Evolutionary conservation across 2,797 vertebrate genomes (phyloP).

Genomic region (Alcedo atthis): DNA sequence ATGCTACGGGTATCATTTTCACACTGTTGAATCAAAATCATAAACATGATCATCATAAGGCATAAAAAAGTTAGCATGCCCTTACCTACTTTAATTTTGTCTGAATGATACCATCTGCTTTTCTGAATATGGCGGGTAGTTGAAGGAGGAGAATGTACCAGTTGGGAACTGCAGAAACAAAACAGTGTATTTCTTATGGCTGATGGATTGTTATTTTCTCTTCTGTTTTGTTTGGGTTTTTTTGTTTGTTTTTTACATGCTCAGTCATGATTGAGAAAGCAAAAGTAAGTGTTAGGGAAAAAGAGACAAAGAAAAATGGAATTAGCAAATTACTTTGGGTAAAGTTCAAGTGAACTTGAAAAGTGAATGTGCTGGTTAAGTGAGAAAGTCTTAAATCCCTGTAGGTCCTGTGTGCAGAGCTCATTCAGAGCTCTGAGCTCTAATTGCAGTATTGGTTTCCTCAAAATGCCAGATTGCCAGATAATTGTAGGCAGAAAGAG

Average conservation of each 20-base stretch:
- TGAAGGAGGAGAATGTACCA: constrained; percentile 2
- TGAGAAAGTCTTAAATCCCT: background rate
- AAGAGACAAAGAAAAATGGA: background rate
- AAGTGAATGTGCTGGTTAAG: background rate
- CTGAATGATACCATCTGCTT: constrained; percentile 60
- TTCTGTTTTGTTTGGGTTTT: background rate
- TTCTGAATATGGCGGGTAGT: background rate
- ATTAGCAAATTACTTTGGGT: background rate
- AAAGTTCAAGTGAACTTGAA: background rate
- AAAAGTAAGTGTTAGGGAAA: constrained; percentile 9
- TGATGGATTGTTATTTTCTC: background rate
- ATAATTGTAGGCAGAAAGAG: background rate
- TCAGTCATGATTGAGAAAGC: constrained; percentile 2
- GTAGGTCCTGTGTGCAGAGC: background rate
- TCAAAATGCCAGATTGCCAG: background rate
- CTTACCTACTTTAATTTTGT: constrained; percentile 50
- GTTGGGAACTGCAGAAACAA: background rate
- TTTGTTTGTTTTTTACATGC: background rate
- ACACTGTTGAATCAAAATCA: background rate
- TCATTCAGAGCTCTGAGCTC: background rate
- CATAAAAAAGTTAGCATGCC: constrained; percentile 40
- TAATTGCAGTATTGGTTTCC: background rate
- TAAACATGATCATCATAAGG: constrained; percentile 2
- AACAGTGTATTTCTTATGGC: background rate
- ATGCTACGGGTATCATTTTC: background rate